Base-by-base conservation (phyloP, 2,888 invertebrate genomes). In the Steinernema hermaphroditum region DNA sequence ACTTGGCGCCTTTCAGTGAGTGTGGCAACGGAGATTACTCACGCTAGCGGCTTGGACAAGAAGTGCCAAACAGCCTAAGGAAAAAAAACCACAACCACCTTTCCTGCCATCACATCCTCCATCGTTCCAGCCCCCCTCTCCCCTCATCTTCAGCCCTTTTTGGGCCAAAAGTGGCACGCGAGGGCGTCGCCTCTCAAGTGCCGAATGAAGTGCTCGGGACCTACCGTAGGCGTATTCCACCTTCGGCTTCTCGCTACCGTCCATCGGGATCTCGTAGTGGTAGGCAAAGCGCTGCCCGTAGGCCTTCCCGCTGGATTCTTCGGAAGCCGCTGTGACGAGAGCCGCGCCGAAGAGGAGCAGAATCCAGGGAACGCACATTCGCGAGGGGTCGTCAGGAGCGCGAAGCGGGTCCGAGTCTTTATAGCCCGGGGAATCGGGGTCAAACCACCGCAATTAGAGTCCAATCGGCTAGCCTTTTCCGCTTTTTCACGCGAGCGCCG, bases 261-360 rank as follows among this genome's bases (percentile, higher is more conserved):
- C 32, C 29, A 62, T 24, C 16, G 62, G 62, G 29, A 62, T 62
- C 62, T 62, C 62, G 62, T 62, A 62, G n/a, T 62, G 62, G 62
- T 62, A 62, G 62, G 62, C 62, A 32, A 62, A 62, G 27, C 62
- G 62, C 62, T 62, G 62, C 4, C 62, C 62, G 29, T 62, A 62
- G 8, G 62, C 27, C 62, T 62, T 62, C 16, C 54, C 54, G 22
- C 54, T 14, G 54, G 22, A 19, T 22, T 62, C 62, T 24, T 50
- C 50, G 19, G 19, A n/a, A n/a, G n/a, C 50, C 6, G 32, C 62
- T 6, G 14, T 14, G 16, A 27, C 62, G 29, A 32, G 16, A 8
- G 16, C 29, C 29, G 19, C 16, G 27, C n/a, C 14, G 16, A 62
- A 19, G 16, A 62, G 62, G 16, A 62, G 34, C 62, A 29, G 62